Base-by-base conservation (phyloP, 2,888 invertebrate species). In the Amphipyra berbera region DNA sequence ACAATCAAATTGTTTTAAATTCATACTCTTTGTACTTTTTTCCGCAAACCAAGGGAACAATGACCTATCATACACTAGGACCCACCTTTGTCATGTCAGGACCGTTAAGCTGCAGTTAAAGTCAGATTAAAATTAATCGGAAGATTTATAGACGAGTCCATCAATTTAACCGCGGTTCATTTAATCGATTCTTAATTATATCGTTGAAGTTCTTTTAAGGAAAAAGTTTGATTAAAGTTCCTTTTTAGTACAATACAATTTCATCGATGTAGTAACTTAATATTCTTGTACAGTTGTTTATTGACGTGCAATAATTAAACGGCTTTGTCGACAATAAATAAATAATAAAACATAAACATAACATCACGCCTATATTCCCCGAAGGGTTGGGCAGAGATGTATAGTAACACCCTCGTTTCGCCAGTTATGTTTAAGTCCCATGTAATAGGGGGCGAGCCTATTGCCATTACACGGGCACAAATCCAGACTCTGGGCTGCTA, bases 11-110 rank as follows among this genome's bases (percentile, higher is more conserved):
- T n/a, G 7, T 21, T 7, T 0, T 6, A 0, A 7, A n/a, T 0
- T 33, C 44, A 72, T 73, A 68, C 49, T 84, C 85, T 79, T 78
- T 79, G 82, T 37, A 27, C 38, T 78, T 79, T 71, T 81, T 82
- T 77, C 75, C 76, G 68, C 73, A 67, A 76, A 59, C 68, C 60
- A 55, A 14, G 68, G 52, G 83, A 76, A 72, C 85, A 81, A 81
- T 76, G 83, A 85, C 83, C 84, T 78, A 70, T 61, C 62, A 62
- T 60, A 55, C 46, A 21, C 67, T 68, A 71, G 61, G 42, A 53
- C 41, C 61, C 53, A 63, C 61, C 64, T 63, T 65, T 68, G 52
- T 68, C 45, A 59, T 69, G 57, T 53, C 55, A 53, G 40, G 30
- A 42, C 62, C 64, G 42, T 66, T 41, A 72, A 71, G 12, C 55